Base-by-base conservation (phyloP, 1,140 invertebrate species). In the Panagrolaimus sp. region DNA sequence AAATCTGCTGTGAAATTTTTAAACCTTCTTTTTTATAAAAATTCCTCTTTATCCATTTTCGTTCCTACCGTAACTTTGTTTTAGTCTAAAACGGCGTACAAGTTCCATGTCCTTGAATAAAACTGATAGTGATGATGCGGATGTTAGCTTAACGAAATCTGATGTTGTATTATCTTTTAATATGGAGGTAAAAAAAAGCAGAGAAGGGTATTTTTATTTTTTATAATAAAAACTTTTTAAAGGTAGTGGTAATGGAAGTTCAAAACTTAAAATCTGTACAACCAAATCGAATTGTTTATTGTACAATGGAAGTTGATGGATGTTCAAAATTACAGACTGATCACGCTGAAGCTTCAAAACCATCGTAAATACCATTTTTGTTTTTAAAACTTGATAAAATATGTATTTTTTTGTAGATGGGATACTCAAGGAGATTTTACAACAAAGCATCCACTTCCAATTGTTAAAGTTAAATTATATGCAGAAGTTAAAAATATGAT, bases 271-370 rank as follows among this genome's bases (percentile, higher is more conserved):
- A 97, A 85, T 95, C 92, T 44, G 86, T 98, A 74, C 90, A 93
- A 74, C 90, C 93, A 14, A 98, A 95, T 87, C 88, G 94, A 81
- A 96, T 98, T 79, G 94, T 99, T 42, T 99, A 98, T 86, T 98
- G 96, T 85, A 98, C 95, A 25, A 98, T 99, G 96, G 96, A 99
- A 87, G 93, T 98, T 1, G 95, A 98, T 72, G 85, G 85, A 38
- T 92, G 93, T 47, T 93, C 97, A 83, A 98, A 98, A 85, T 86
- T 98, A 46, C 95, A 98, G 86, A 99, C 96, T 8, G 96, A 98
- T 87, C 94, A 98, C 85, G 94, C 95, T 1, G 94, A 98, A 86
- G 95, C 94, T 14, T 95, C 92, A 0, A 98, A 98, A 86, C 95
- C 95, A 53, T 66, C 53, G 80, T 77, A 71, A 68, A n/a, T 68